Evolutionary conservation across 2,888 invertebrate species (phyloP).

Genomic region (Vesta saturnalis): DNA sequence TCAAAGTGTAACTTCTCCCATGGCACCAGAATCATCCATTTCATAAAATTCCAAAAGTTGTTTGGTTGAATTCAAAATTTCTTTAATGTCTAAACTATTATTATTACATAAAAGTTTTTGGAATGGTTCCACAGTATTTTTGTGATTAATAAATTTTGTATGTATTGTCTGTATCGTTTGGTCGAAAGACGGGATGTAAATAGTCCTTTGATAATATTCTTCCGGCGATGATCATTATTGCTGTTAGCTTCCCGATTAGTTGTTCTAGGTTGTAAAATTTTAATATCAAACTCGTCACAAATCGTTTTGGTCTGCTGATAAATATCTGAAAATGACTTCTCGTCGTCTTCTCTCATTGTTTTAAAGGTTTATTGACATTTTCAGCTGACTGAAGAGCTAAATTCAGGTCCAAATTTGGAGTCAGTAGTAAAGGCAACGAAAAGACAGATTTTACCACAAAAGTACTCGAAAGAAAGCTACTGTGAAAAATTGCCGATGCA

Average conservation of each 20-base stretch:
- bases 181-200: background rate
- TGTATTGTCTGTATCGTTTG: background rate
- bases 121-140: too few relatives aligned
- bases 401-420: background rate
- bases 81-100: too few relatives aligned
- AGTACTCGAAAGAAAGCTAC: too few relatives aligned
- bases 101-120: too few relatives aligned
- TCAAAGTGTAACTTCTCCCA: background rate
- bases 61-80: too few relatives aligned
- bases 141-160: too few relatives aligned
- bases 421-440: background rate
- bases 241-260: background rate
- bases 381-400: too few relatives aligned
- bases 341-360: background rate
- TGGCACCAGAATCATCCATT: background rate
- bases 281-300: too few relatives aligned
- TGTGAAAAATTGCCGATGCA: background rate
- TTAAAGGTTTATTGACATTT: background rate
- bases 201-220: background rate
- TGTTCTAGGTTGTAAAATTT: too few relatives aligned
- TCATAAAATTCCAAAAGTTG: too few relatives aligned
- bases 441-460: too few relatives aligned
- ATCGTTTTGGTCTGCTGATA: background rate
- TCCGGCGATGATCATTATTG: constrained; percentile 1
- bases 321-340: background rate